phyloP scores from a whole-genome alignment of 2,797 vertebrate genomes.

The Mormyrops attenuatus region DNA sequence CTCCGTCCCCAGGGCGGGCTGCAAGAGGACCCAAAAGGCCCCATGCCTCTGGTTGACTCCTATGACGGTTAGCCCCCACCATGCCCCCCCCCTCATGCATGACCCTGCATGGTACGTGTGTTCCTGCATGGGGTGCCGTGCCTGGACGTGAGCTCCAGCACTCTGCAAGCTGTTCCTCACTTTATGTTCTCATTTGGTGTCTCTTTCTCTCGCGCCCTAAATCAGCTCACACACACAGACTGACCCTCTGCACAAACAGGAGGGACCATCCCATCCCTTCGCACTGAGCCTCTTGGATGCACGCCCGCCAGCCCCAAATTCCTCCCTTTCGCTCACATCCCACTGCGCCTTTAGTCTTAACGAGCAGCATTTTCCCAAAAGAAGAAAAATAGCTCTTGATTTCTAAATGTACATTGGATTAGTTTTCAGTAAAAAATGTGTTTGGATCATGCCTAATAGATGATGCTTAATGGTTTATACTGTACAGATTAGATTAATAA shows the following conservation, averaged over 20 bases:
- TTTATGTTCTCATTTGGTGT: background rate
- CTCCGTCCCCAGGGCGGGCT: conserved; percentile 64
- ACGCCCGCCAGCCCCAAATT: background rate
- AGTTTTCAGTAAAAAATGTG: background rate
- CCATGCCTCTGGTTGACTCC: conserved; percentile 68
- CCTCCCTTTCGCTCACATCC: conserved; percentile 24
- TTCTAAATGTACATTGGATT: conserved; percentile 1
- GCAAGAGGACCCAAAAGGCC: conserved; percentile 67
- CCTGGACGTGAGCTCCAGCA: background rate
- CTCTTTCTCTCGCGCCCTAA: background rate
- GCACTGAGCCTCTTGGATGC: conserved; percentile 43
- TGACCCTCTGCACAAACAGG: conserved; percentile 69
- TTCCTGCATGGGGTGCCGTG: conserved; percentile 34
- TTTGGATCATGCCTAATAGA: background rate
- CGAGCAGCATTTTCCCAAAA: background rate
- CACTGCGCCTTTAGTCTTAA: background rate
- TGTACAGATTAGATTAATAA: conserved; percentile 2
- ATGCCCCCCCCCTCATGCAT: conserved; percentile 61
- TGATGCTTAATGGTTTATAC: background rate
- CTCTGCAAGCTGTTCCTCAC: background rate
- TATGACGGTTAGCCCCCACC: conserved; percentile 72
- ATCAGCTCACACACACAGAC: conserved; percentile 54
- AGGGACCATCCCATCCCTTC: conserved; percentile 62
- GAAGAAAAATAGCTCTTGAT: background rate
- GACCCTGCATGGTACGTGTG: conserved; percentile 72